These are phyloP conservation scores for Trypoxylus dichotomus DNA, from an alignment of 1,140 invertebrate genomes.

Conservation along the genomic window DNA sequence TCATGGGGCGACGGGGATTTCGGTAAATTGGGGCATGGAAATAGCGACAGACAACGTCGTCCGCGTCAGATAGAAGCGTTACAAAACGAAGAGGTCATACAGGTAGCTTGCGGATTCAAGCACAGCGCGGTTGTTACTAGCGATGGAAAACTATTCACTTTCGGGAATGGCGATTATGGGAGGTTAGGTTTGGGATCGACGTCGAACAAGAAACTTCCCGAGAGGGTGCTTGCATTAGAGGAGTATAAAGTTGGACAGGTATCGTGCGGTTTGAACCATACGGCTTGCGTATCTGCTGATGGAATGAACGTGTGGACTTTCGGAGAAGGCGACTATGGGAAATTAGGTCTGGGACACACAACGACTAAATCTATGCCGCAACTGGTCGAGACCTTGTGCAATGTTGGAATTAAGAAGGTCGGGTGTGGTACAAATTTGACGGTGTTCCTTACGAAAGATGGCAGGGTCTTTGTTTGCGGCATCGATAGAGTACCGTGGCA, in stretches of 20 bases:
- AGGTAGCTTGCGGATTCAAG: conserved; percentile 69
- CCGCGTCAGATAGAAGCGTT: conserved; percentile 69
- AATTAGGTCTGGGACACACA: conserved; percentile 64
- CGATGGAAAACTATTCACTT: conserved; percentile 68
- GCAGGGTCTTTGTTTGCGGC: conserved; percentile 66
- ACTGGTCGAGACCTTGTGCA: conserved; percentile 60
- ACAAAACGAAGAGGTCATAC: conserved; percentile 64
- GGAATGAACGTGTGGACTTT: conserved; percentile 67
- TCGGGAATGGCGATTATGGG: conserved; percentile 71
- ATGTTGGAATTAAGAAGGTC: conserved; percentile 63
- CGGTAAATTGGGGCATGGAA: conserved; percentile 73
- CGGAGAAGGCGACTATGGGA: conserved; percentile 71
- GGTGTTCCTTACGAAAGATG: conserved; percentile 64
- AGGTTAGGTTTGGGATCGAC: conserved; percentile 64
- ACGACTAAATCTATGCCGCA: conserved; percentile 61
- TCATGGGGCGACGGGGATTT: conserved; percentile 90
- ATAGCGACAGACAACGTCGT: conserved; percentile 65
- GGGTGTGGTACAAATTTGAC: conserved; percentile 68
- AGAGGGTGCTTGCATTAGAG: conserved; percentile 58
- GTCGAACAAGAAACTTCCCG: conserved; percentile 66
- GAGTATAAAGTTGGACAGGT: conserved; percentile 54
- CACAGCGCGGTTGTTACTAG: conserved; percentile 68
- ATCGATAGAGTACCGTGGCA: conserved; percentile 64
- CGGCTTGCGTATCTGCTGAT: conserved; percentile 63
- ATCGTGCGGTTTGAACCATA: conserved; percentile 68